phyloP scores from a whole-genome alignment of 2,888 invertebrate genomes.

The Trichogramma evanescens region DNA sequence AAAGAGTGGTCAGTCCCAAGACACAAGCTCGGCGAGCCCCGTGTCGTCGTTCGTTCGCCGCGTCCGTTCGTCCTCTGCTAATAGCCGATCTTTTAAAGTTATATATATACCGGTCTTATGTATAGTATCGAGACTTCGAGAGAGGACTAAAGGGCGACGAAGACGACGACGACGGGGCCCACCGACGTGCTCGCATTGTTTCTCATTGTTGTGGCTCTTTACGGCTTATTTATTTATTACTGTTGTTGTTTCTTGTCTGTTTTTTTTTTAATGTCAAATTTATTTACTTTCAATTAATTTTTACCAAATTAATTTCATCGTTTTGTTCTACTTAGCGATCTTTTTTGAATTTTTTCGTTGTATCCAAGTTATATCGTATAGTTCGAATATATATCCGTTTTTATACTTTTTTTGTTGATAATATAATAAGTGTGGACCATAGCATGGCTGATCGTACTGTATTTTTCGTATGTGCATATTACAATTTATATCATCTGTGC shows the following conservation, averaged over 20 bases:
- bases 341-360: conserved; percentile 27
- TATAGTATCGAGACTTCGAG: background rate
- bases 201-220: conserved; percentile 49
- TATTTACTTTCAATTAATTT: background rate
- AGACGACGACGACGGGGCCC: conserved; percentile 31
- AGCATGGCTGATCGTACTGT: conserved; percentile 43
- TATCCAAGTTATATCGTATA: conserved; percentile 7
- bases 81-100: background rate
- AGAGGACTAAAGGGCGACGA: background rate
- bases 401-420: conserved; percentile 26
- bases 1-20: conserved; percentile 49
- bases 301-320: conserved; percentile 22
- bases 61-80: background rate
- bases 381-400: conserved; percentile 13
- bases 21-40: conserved; percentile 32
- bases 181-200: conserved; percentile 46
- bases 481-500: conserved; percentile 31
- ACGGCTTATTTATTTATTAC: conserved; percentile 45
- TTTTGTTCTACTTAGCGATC: conserved; percentile 27
- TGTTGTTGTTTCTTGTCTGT: conserved; percentile 9
- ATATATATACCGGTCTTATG: background rate
- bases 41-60: conserved; percentile 17
- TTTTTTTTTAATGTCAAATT: background rate
- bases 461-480: conserved; percentile 26
- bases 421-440: conserved; percentile 44